Conservation (phyloP, 2,797 vertebrate genomes). For the Alosa sapidissima region DNA sequence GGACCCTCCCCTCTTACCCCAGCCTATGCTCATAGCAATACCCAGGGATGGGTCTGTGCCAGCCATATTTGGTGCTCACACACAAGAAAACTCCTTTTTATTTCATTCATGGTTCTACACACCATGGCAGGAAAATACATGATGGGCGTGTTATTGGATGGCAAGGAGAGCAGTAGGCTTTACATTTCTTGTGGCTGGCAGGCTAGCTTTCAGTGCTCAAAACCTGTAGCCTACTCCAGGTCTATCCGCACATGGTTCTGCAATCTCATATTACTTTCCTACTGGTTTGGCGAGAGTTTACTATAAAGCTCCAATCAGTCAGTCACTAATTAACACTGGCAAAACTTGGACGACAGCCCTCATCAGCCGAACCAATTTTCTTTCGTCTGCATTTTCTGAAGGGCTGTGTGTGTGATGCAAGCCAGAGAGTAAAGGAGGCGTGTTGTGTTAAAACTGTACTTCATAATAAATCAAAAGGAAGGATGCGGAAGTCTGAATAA, state of each 20-base stretch:
- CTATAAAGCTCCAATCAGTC: not conserved
- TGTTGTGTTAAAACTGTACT: not conserved
- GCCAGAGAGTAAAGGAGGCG: not conserved
- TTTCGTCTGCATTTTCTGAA: not conserved
- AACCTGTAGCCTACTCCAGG: not conserved
- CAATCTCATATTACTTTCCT: not conserved
- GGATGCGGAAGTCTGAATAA: not conserved
- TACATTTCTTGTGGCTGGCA: not conserved
- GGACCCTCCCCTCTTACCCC: not conserved
- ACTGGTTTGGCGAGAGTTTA: not conserved
- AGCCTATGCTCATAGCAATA: not conserved
- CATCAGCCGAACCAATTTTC: not conserved
- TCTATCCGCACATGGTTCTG: not conserved
- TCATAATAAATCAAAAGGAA: slow-evolving; percentile 15
- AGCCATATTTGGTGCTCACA: not conserved
- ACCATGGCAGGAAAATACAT: not conserved
- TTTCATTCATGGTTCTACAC: not conserved
- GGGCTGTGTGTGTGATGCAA: not conserved
- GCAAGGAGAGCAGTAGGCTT: not conserved
- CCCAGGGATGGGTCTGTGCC: not conserved
- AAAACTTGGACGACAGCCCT: not conserved
- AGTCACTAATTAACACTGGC: not conserved
- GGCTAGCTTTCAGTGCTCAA: not conserved
- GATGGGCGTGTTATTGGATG: not conserved
- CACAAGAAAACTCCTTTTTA: not conserved